phyloP scores from a whole-genome alignment of 2,797 vertebrate genomes.

The Garrulus glandarius region DNA sequence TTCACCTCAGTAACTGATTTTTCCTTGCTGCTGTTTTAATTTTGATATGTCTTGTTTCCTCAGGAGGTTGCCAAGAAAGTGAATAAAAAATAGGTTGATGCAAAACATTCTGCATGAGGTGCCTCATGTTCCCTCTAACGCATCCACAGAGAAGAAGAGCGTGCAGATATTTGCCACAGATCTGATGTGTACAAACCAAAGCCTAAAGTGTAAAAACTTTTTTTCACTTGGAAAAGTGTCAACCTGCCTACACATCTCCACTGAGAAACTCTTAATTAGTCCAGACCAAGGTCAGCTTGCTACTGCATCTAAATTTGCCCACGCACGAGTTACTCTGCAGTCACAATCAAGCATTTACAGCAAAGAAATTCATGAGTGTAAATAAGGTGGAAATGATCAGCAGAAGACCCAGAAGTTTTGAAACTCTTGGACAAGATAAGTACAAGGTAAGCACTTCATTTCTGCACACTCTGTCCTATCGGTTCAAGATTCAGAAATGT shows the following conservation, averaged over 20 bases:
- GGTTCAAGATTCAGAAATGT: background rate
- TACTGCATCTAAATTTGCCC: background rate
- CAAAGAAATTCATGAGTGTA: background rate
- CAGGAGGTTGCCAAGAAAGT: slow-evolving; percentile 38
- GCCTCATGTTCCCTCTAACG: background rate
- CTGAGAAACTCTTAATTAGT: background rate
- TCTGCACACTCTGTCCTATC: background rate
- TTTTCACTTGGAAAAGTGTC: background rate
- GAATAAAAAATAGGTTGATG: slow-evolving; percentile 52
- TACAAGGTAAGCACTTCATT: background rate
- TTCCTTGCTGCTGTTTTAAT: slow-evolving; percentile 61
- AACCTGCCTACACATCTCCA: background rate
- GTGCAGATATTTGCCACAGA: background rate
- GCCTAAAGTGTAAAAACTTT: background rate
- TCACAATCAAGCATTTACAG: background rate
- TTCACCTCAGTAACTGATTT: slow-evolving; percentile 61
- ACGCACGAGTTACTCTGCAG: background rate
- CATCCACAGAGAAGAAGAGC: background rate
- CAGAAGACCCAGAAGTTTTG: background rate
- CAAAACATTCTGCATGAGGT: background rate
- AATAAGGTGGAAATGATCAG: background rate
- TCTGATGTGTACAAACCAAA: background rate
- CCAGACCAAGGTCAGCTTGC: background rate
- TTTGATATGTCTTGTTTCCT: slow-evolving; percentile 56
- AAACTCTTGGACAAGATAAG: background rate